These are phyloP conservation scores for Dreissena polymorpha DNA, from an alignment of 1,140 invertebrate species.

Conservation along the genomic window DNA sequence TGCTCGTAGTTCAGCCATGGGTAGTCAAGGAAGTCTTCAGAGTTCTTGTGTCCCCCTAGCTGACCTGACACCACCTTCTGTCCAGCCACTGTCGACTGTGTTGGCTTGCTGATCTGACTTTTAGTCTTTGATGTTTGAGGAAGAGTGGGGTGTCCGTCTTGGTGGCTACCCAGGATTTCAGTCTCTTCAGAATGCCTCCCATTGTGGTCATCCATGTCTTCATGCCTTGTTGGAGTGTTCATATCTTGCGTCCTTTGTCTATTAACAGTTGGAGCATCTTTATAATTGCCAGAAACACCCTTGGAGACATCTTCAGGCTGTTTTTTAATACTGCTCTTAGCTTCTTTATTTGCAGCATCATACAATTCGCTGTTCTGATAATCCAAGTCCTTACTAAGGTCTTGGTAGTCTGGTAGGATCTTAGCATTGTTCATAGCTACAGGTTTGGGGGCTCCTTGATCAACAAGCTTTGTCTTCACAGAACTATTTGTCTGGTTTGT, in stretches of 20 bases:
- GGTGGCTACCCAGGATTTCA: background rate
- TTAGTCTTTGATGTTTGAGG: constrained; percentile 43
- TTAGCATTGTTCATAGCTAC: no score
- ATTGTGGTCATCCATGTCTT: background rate
- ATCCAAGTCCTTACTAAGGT: background rate
- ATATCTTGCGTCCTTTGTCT: background rate
- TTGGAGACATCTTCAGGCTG: background rate
- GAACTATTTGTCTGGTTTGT: no score
- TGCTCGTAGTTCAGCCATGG: constrained; percentile 43
- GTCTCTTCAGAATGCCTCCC: constrained; percentile 16
- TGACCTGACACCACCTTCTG: constrained; percentile 16
- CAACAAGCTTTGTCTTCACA: no score
- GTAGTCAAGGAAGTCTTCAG: constrained; percentile 39
- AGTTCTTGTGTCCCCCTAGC: background rate
- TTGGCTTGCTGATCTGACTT: constrained; percentile 36
- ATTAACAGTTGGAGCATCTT: background rate
- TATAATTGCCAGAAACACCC: background rate
- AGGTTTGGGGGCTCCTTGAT: no score
- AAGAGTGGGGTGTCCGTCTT: constrained; percentile 8
- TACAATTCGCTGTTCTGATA: background rate
- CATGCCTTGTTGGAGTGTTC: constrained; percentile 3
- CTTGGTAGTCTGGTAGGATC: background rate
- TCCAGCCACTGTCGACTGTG: constrained; percentile 40
- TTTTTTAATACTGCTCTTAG: background rate
- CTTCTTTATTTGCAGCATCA: background rate